These are phyloP conservation scores for Tanypteryx hageni DNA, from an alignment of 2,888 invertebrate genomes.

Conservation along the genomic window DNA sequence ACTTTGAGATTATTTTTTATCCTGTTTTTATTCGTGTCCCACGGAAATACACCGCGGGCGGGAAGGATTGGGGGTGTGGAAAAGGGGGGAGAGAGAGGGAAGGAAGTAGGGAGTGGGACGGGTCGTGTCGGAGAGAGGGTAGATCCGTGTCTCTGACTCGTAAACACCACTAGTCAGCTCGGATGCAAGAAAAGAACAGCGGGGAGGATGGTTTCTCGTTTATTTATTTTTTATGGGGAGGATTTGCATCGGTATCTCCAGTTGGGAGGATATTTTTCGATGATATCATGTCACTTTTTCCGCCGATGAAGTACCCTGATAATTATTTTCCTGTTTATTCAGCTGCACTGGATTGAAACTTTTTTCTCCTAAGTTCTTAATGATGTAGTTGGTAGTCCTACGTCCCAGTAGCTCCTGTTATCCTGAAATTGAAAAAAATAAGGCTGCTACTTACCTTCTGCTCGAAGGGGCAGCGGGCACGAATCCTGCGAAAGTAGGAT, in stretches of 20 bases:
- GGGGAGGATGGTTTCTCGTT: not conserved
- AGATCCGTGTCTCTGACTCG: not conserved
- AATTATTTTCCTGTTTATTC: not conserved
- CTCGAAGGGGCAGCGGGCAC: too few relatives aligned
- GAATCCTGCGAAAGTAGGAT: too few relatives aligned
- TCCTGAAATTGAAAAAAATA: too few relatives aligned
- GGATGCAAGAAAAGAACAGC: not conserved
- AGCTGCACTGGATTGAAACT: too few relatives aligned
- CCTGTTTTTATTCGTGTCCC: not conserved
- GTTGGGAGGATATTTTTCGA: not conserved
- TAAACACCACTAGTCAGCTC: not conserved
- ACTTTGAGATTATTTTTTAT: not conserved
- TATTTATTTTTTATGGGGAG: not conserved
- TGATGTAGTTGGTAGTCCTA: too few relatives aligned
- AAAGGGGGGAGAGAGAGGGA: not conserved
- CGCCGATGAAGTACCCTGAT: not conserved
- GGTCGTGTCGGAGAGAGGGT: not conserved
- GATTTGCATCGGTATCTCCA: not conserved
- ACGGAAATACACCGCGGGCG: constrained; percentile 44
- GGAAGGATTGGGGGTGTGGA: not conserved
- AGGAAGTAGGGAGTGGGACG: not conserved
- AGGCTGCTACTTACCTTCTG: too few relatives aligned
- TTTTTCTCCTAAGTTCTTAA: too few relatives aligned
- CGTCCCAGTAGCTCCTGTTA: too few relatives aligned
- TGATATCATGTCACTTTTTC: not conserved